These are phyloP conservation scores for Pinna nobilis DNA, from an alignment of 1,140 invertebrate species.

Conservation along the genomic window DNA sequence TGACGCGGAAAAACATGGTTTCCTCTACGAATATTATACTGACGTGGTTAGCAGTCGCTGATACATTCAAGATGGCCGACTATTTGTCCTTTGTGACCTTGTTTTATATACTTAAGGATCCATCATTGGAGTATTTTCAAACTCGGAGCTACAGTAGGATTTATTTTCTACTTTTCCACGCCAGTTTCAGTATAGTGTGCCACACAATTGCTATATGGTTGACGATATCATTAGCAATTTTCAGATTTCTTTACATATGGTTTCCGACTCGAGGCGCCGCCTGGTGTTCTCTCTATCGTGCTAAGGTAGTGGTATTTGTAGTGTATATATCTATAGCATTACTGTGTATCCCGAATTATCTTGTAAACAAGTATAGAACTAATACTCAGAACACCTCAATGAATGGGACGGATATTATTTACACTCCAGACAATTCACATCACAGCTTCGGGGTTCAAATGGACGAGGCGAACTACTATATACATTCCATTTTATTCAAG, in stretches of 20 bases:
- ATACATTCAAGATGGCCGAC: slow-evolving; percentile 91
- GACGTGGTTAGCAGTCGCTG: slow-evolving; percentile 88
- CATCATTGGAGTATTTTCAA: slow-evolving; percentile 25
- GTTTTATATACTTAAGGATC: slow-evolving; percentile 70
- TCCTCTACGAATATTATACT: slow-evolving; percentile 89
- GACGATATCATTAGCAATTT: slow-evolving; percentile 93
- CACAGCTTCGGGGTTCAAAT: slow-evolving; percentile 4
- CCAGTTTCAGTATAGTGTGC: slow-evolving; percentile 85
- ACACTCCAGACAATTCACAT: slow-evolving; percentile 28
- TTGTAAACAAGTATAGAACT: slow-evolving; percentile 66
- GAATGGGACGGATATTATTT: background rate
- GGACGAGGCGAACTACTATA: slow-evolving; percentile 67
- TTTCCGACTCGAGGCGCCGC: slow-evolving; percentile 82
- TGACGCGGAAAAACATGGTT: slow-evolving; percentile 90
- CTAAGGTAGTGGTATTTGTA: slow-evolving; percentile 82
- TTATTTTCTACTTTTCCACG: slow-evolving; percentile 68
- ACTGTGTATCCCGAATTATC: slow-evolving; percentile 86
- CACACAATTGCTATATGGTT: slow-evolving; percentile 96
- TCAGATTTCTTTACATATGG: slow-evolving; percentile 92
- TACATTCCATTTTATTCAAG: slow-evolving; percentile 70
- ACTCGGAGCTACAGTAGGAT: slow-evolving; percentile 63
- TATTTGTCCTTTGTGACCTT: slow-evolving; percentile 90
- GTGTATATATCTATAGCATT: slow-evolving; percentile 85
- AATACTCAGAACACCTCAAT: too few species aligned
- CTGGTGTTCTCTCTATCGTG: slow-evolving; percentile 86